Evolutionary conservation across 2,113 vertebrate genomes (phyloP).

Genomic region (Misgurnus anguillicaudatus): DNA sequence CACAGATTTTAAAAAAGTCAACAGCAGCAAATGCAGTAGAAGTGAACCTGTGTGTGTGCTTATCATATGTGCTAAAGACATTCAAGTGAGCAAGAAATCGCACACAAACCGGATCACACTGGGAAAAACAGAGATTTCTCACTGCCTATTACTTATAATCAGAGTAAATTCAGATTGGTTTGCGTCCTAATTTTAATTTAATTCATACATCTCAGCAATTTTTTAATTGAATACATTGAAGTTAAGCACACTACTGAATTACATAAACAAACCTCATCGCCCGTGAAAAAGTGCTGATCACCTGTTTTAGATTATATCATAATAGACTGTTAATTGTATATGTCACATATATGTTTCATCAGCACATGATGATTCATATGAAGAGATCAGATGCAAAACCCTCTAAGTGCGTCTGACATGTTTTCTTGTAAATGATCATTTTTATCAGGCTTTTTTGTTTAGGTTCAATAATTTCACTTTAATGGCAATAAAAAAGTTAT

Average conservation of each 20-base stretch:
- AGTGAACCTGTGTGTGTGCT: constrained; percentile 63
- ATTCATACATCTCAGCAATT: neutral
- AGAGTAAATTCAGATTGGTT: neutral
- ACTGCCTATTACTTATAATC: neutral
- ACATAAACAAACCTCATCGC: constrained; percentile 6
- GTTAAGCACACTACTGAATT: neutral
- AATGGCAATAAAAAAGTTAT: too few relatives aligned
- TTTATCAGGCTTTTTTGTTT: too few relatives aligned
- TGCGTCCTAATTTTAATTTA: neutral
- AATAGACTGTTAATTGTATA: neutral
- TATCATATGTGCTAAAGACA: constrained; percentile 60
- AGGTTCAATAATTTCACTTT: too few relatives aligned
- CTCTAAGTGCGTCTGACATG: too few relatives aligned
- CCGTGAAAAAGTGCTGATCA: neutral
- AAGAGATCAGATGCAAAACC: too few relatives aligned
- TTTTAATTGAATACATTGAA: neutral
- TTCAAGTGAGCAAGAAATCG: constrained; percentile 58
- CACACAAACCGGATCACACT: constrained; percentile 45
- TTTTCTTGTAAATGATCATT: too few relatives aligned
- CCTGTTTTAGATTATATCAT: neutral
- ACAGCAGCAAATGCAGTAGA: constrained; percentile 72
- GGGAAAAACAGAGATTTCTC: constrained; percentile 22
- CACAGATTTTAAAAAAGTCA: constrained; percentile 70
- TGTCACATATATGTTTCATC: neutral
- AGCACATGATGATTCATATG: neutral